Conservation (phyloP, 2,113 vertebrate genomes). For the Petaurus breviceps region DNA sequence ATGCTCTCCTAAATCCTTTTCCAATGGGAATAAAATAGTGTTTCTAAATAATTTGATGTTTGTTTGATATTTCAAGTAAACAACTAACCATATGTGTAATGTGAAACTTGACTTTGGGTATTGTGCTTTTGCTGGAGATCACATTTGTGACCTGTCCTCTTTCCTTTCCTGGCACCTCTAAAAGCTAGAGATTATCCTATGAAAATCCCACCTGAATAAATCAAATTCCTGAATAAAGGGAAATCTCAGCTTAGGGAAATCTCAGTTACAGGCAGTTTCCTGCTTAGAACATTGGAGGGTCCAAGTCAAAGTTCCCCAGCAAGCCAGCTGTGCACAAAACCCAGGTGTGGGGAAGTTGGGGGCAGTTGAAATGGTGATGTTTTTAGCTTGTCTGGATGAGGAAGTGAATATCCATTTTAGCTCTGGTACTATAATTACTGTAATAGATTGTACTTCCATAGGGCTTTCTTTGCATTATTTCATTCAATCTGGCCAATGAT, state of each 20-base stretch:
- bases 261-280: not conserved
- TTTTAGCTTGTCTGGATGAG: not conserved
- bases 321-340: not conserved
- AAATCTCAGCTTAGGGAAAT: constrained; percentile 4
- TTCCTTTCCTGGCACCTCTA: constrained; percentile 7
- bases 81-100: not conserved
- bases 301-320: not conserved
- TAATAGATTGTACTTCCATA: not conserved
- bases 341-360: not conserved
- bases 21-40: not conserved
- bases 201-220: not conserved
- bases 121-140: not conserved
- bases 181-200: not conserved
- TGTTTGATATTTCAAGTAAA: not conserved
- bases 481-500: not conserved
- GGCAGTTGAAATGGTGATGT: not conserved
- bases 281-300: not conserved
- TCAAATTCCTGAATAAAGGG: not conserved
- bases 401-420: not conserved
- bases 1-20: not conserved
- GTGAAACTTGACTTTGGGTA: constrained; percentile 14
- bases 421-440: not conserved
- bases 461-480: not conserved
- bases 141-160: not conserved
- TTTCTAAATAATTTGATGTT: not conserved